Conservation (phyloP, 2,888 invertebrate species). For the Ariolimax columbianus region DNA sequence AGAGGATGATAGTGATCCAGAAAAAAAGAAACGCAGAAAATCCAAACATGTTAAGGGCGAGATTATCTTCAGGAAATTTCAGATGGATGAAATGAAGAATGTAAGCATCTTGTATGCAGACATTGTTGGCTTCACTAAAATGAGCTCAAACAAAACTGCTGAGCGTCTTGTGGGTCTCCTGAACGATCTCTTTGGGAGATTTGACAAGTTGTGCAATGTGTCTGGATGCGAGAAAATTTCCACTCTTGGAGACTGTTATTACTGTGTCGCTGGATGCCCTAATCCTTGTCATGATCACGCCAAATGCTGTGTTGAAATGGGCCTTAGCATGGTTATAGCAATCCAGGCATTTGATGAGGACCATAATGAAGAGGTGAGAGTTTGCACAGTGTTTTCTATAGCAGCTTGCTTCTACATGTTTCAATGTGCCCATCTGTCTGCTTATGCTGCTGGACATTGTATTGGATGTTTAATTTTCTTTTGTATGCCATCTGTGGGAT, state of each 20-base stretch:
- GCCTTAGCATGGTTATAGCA: slow-evolving; percentile 92
- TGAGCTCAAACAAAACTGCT: slow-evolving; percentile 97
- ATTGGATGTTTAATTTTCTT: too few relatives aligned
- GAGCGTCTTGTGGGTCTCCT: slow-evolving; percentile 96
- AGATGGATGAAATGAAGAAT: slow-evolving; percentile 97
- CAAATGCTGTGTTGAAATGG: slow-evolving; percentile 97
- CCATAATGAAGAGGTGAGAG: slow-evolving; percentile 83
- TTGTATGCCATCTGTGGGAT: too few relatives aligned
- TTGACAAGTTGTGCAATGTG: slow-evolving; percentile 91
- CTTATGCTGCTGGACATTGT: too few relatives aligned
- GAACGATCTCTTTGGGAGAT: slow-evolving; percentile 96
- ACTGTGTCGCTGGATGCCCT: slow-evolving; percentile 93
- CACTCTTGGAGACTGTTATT: slow-evolving; percentile 96
- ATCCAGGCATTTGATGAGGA: slow-evolving; percentile 90
- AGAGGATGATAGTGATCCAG: slow-evolving; percentile 59
- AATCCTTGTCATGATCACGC: slow-evolving; percentile 95
- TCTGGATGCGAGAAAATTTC: slow-evolving; percentile 98
- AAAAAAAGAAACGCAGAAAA: slow-evolving; percentile 61
- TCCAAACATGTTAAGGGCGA: slow-evolving; percentile 64
- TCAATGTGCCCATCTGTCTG: too few relatives aligned
- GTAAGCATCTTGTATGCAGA: slow-evolving; percentile 98
- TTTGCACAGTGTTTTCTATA: too few relatives aligned
- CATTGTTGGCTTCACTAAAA: slow-evolving; percentile 97
- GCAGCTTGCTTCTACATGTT: too few relatives aligned
- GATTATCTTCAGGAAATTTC: slow-evolving; percentile 92